These are phyloP conservation scores for Porites evermanni DNA, from an alignment of 92 coral and sea anemone species.

Conservation along the genomic window DNA sequence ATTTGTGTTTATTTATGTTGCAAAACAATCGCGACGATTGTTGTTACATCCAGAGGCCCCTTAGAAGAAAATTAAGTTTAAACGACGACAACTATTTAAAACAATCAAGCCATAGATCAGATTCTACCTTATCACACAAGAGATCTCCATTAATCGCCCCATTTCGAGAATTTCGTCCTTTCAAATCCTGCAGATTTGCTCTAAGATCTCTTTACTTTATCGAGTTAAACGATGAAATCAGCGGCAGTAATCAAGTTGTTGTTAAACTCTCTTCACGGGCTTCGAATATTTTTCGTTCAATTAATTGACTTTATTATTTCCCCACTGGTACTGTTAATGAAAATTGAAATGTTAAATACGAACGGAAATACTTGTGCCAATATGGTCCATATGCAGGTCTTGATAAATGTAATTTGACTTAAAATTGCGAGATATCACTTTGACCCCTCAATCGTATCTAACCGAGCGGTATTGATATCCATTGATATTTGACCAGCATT, in stretches of 20 bases:
- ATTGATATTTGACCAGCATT: conserved; percentile 30
- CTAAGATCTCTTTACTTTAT: not conserved
- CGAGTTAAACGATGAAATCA: conserved; percentile 1
- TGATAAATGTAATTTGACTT: conserved; percentile 35
- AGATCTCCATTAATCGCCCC: conserved; percentile 12
- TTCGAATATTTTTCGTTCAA: not conserved
- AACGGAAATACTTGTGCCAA: conserved; percentile 34
- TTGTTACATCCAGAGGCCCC: not conserved
- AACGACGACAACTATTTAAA: conserved; percentile 35
- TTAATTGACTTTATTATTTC: conserved; percentile 9
- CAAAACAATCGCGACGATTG: not conserved
- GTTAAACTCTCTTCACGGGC: not conserved
- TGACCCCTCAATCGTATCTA: conserved; percentile 36
- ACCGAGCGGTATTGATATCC: conserved; percentile 19
- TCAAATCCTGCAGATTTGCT: not conserved
- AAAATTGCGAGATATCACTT: conserved; percentile 26
- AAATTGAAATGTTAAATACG: conserved; percentile 2
- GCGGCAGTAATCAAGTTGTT: not conserved
- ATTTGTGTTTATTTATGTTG: not conserved
- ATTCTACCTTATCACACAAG: conserved; percentile 15
- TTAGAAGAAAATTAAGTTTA: conserved; percentile 3
- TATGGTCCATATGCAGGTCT: conserved; percentile 12
- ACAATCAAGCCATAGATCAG: conserved; percentile 5
- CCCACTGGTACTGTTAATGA: not conserved
- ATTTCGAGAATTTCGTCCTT: conserved; percentile 9